These are phyloP conservation scores for Actinostola sp. DNA, from an alignment of 92 coral and sea anemone genomes.

Conservation along the genomic window DNA sequence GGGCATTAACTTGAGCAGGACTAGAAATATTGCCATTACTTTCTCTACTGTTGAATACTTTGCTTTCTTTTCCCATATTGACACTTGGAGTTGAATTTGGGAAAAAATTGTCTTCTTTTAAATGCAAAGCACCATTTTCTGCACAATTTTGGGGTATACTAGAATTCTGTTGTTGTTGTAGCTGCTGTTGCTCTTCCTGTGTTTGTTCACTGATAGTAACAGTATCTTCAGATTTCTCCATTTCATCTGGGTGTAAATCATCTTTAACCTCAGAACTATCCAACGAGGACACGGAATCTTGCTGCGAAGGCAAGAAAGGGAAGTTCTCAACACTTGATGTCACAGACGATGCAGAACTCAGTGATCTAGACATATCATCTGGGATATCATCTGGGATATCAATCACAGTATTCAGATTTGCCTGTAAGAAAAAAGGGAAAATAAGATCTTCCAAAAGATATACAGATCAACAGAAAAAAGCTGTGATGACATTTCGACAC, in stretches of 20 bases:
- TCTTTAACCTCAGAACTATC: neutral
- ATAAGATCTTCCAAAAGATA: neutral
- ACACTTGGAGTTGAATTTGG: neutral
- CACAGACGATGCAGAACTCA: neutral
- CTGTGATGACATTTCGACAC: too few species aligned
- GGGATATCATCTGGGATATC: conserved; percentile 9
- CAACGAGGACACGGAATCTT: neutral
- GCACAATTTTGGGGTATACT: neutral
- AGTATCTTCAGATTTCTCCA: neutral
- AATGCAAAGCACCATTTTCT: neutral
- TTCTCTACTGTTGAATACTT: neutral
- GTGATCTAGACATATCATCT: conserved; percentile 1
- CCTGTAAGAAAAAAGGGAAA: conserved; percentile 3
- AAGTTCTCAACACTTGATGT: conserved; percentile 17
- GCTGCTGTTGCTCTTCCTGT: neutral
- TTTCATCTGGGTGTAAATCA: neutral
- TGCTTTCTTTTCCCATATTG: neutral
- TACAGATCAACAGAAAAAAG: too few species aligned
- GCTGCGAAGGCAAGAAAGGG: conserved; percentile 23
- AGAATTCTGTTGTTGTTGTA: neutral
- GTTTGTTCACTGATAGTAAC: neutral
- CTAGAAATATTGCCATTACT: neutral
- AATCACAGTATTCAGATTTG: conserved; percentile 11
- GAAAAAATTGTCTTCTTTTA: neutral
- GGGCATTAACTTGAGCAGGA: too few species aligned